Conservation (phyloP, 2,797 vertebrate genomes). For the Sebastes miniatus region DNA sequence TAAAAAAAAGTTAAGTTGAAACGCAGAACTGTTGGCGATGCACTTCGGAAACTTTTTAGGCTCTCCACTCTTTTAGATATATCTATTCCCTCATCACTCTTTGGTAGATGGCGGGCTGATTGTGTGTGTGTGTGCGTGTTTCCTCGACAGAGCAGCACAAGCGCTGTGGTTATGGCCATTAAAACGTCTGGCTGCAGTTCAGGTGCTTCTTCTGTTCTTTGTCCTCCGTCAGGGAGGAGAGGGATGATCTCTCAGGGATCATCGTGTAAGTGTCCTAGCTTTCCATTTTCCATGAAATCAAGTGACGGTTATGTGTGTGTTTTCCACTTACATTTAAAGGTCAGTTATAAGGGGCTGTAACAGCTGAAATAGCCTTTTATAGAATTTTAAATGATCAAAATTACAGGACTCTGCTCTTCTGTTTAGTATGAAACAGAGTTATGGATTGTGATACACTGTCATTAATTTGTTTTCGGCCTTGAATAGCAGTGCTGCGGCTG, state of each 20-base stretch:
- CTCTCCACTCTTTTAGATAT: constrained; percentile 32
- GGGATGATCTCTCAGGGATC: constrained; percentile 46
- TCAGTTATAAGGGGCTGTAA: background rate
- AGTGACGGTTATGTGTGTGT: background rate
- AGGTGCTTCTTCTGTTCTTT: constrained; percentile 54
- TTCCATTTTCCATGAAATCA: constrained; percentile 48
- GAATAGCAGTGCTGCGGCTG: background rate
- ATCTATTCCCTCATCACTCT: constrained; percentile 41
- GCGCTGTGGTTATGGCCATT: constrained; percentile 38
- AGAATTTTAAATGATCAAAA: background rate
- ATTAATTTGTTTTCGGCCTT: background rate
- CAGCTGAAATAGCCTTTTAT: background rate
- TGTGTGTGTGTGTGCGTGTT: constrained; percentile 31
- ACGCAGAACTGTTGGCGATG: constrained; percentile 34
- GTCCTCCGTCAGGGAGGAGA: constrained; percentile 29
- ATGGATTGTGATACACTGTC: background rate
- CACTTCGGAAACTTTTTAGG: constrained; percentile 51
- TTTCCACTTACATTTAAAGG: constrained; percentile 18
- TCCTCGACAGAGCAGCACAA: constrained; percentile 58
- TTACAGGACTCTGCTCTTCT: background rate
- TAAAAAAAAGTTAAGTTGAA: constrained; percentile 21
- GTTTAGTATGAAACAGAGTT: background rate
- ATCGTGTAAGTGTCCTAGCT: constrained; percentile 36
- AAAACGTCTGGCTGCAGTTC: constrained; percentile 58
- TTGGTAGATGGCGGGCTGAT: constrained; percentile 2